Conservation (phyloP, 2,888 invertebrate genomes). For the Merodon equestris region DNA sequence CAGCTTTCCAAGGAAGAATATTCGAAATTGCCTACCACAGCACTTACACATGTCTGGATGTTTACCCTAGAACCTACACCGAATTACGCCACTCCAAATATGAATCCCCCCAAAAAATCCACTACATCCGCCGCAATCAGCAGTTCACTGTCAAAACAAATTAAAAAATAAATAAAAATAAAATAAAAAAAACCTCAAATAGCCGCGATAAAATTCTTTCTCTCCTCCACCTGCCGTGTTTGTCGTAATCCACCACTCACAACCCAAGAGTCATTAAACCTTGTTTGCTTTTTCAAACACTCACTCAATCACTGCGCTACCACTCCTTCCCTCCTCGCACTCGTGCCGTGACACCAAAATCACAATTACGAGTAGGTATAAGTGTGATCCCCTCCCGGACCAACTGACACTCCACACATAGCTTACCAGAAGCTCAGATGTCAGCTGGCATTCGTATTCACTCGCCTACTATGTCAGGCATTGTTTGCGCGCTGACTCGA, state of each 20-base stretch:
- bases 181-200: conserved; percentile 1
- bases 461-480: conserved; percentile 15
- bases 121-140: no score
- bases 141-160: conserved; percentile 17
- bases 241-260: conserved; percentile 18
- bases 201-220: conserved; percentile 37
- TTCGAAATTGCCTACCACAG: no score
- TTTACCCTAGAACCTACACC: no score
- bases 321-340: no score
- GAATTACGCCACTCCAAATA: no score
- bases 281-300: conserved; percentile 26
- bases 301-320: background rate
- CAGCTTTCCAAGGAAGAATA: no score
- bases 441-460: conserved; percentile 27
- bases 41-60: no score
- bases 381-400: no score
- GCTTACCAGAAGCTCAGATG: conserved; percentile 42
- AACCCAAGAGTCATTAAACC: conserved; percentile 40
- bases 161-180: background rate
- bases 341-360: background rate
- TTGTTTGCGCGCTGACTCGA: conserved; percentile 17
- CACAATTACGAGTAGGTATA: background rate
- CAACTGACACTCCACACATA: conserved; percentile 5
- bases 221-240: background rate
- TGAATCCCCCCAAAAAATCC: no score